These are phyloP conservation scores for Carduelis carduelis DNA, from an alignment of 2,797 vertebrate species.

Conservation along the genomic window DNA sequence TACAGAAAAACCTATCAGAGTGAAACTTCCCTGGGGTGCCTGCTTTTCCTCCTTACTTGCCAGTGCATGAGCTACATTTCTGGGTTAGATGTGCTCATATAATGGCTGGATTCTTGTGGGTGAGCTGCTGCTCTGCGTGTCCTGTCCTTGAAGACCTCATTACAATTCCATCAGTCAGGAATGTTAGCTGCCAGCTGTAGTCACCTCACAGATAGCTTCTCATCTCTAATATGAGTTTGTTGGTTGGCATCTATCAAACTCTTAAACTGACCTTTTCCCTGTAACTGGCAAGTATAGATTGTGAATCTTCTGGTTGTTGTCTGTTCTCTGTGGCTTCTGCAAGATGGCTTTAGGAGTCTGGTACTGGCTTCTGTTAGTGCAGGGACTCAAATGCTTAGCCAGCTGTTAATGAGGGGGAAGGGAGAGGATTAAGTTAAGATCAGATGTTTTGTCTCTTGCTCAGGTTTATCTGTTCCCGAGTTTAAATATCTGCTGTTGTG, in stretches of 20 bases:
- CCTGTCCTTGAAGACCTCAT: background rate
- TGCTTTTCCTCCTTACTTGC: background rate
- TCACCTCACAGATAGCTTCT: background rate
- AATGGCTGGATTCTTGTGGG: background rate
- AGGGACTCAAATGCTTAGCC: background rate
- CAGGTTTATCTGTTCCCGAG: background rate
- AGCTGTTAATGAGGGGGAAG: background rate
- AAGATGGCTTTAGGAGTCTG: background rate
- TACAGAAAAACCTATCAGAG: background rate
- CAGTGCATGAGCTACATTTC: background rate
- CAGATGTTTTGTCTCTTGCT: background rate
- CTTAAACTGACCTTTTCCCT: background rate
- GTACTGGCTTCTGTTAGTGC: background rate
- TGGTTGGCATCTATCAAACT: background rate
- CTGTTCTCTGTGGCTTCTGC: background rate
- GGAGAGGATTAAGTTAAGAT: background rate
- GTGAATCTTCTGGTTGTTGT: background rate
- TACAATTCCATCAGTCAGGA: background rate
- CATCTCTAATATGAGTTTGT: background rate
- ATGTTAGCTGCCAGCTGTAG: background rate
- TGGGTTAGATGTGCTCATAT: background rate
- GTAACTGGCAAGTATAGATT: background rate
- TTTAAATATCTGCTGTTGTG: background rate
- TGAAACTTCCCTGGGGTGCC: background rate
- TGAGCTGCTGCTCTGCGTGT: background rate